Base-by-base conservation (phyloP, 2,113 vertebrate genomes). In the Callipepla californica region DNA sequence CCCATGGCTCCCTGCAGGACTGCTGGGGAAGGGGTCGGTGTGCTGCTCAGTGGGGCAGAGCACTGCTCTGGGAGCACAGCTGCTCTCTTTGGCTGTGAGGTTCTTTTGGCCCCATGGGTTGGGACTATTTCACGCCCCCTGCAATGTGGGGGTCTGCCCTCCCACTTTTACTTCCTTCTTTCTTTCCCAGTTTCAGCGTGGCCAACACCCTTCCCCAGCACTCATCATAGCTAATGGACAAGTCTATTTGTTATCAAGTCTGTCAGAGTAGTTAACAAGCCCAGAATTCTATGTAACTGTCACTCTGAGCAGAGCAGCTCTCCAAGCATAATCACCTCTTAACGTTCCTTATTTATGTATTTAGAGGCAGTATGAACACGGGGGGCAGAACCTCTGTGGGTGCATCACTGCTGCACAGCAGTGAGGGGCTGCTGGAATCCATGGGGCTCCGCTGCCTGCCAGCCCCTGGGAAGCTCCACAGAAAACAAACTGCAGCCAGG, bases 261-360 rank as follows among this genome's bases (percentile, higher is more conserved):
- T 80, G 59, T 59, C 85, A 48, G 91, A 42, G 72, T 67, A 55
- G 65, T 93, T 93, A 84, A 91, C 42, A 66, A 91, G 87, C 55
- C 72, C 72, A 34, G 75, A 80, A 77, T 90, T 96, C n/a, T 92
- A 53, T 94, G 91, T 75, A 74, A 72, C 62, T 86, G 70, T 94
- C 85, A 61, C 87, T 90, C 87, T 78, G 82, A 92, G 91, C 77
- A 92, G 83, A 91, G 86, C 90, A 79, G 85, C 58, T 16, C 84
- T 90, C 70, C 15, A 81, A 84, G 59, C 83, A 57, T 81, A 88
- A 95, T 86, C 83, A 88, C 93, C 83, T 90, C 90, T 90, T 94
- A 96, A 90, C 84, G 57, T 83, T 88, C 13, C 80, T 83, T 96
- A 94, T 96, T 96, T 93, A 94, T 94, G 95, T 97, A 89, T 95